A percentile compares a stretch with the other conserved stretches of the same genome.
Evolutionary conservation across 2,113 vertebrate species (phyloP).

Genomic region (Colinus virginianus): DNA sequence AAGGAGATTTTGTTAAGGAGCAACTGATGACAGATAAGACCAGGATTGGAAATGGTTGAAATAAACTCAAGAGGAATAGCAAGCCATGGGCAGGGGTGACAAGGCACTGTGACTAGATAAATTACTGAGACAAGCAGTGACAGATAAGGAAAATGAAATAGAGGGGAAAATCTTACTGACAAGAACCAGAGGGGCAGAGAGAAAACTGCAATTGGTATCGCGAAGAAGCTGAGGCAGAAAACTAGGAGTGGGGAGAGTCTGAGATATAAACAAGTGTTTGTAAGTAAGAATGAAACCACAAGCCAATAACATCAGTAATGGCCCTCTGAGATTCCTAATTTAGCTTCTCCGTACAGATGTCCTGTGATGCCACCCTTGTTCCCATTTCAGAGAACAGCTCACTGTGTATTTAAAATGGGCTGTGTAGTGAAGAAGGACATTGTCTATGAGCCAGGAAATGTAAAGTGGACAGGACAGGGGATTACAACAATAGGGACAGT

Average conservation of each 20-base stretch:
- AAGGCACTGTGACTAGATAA: not conserved
- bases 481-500: not conserved
- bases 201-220: not conserved
- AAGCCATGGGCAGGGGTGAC: not conserved
- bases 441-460: not conserved
- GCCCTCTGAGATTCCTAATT: not conserved
- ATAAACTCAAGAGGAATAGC: not conserved
- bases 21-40: not conserved
- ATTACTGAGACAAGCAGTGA: not conserved
- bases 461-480: not conserved
- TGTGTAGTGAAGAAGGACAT: not conserved
- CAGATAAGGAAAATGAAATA: not conserved
- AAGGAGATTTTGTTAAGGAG: not conserved
- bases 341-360: not conserved
- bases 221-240: not conserved
- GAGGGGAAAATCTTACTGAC: not conserved
- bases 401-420: not conserved
- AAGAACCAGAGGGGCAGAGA: not conserved
- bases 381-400: not conserved
- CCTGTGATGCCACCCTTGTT: not conserved
- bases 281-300: not conserved
- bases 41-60: not conserved
- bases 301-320: not conserved
- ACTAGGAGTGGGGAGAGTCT: not conserved
- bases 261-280: not conserved